Percentiles rank a stretch among this genome's conserved stretches.
Evolutionary conservation across 1,140 invertebrate species (phyloP).

Genomic region (Lithobius niger): DNA sequence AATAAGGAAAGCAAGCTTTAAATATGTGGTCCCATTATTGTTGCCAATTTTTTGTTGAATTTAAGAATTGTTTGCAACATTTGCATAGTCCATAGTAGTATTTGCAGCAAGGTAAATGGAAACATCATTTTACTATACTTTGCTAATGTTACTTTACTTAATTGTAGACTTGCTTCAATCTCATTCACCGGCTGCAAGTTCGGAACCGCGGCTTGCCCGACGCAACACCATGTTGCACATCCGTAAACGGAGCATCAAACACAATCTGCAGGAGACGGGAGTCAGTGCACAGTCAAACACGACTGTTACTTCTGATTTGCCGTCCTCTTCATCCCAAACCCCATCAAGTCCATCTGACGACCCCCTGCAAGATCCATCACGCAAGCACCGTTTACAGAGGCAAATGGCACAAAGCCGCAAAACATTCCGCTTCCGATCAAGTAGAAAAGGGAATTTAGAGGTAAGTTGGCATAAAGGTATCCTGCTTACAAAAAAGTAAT

Average conservation of each 20-base stretch:
- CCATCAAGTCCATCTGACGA: slow-evolving; percentile 42
- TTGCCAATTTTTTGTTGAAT: too few relatives aligned
- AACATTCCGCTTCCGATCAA: slow-evolving; percentile 76
- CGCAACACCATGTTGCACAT: slow-evolving; percentile 1
- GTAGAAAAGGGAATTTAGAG: slow-evolving; percentile 43
- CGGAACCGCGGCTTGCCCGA: slow-evolving; percentile 9
- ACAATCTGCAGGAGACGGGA: neutral
- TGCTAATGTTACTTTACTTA: neutral
- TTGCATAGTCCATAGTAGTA: too few relatives aligned
- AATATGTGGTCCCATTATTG: too few relatives aligned
- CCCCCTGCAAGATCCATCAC: slow-evolving; percentile 26
- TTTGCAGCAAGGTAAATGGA: too few relatives aligned
- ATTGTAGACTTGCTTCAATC: slow-evolving; percentile 4
- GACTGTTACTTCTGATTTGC: slow-evolving; percentile 46
- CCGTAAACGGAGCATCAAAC: neutral
- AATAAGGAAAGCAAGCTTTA: too few relatives aligned
- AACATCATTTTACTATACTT: neutral
- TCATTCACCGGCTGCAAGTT: slow-evolving; percentile 7
- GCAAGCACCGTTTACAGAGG: slow-evolving; percentile 67
- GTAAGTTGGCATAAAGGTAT: too few relatives aligned
- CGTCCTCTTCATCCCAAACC: slow-evolving; percentile 54
- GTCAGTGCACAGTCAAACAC: neutral
- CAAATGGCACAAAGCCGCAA: slow-evolving; percentile 87
- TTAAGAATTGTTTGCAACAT: too few relatives aligned
- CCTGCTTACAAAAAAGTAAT: too few relatives aligned